Percentiles rank a stretch among this genome's conserved stretches.
Evolutionary conservation across 2,888 invertebrate species (phyloP).

Genomic region (Formica aserva): DNA sequence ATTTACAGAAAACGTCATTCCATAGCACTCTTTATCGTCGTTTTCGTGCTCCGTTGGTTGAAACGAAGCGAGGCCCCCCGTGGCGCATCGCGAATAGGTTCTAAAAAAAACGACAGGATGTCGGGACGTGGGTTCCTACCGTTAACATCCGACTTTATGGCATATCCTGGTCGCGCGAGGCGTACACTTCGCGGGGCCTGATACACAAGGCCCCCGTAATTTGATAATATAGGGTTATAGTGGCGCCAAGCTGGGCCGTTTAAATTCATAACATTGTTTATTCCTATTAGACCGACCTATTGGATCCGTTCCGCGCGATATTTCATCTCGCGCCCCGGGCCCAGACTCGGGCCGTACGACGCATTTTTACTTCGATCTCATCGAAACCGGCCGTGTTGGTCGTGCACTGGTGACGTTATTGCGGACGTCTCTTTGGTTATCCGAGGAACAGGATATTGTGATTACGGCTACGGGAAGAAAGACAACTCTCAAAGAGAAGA

Average conservation of each 20-base stretch:
- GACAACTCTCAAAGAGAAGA: background rate
- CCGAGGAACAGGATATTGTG: constrained; percentile 1
- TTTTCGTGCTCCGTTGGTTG: constrained; percentile 51
- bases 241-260: constrained; percentile 81
- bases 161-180: constrained; percentile 75
- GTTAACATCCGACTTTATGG: constrained; percentile 81
- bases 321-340: constrained; percentile 66
- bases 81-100: constrained; percentile 76
- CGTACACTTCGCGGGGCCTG: constrained; percentile 72
- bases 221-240: constrained; percentile 83
- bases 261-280: constrained; percentile 81
- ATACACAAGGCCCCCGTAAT: constrained; percentile 77
- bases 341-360: constrained; percentile 31
- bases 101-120: constrained; percentile 67
- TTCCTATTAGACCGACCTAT: constrained; percentile 78
- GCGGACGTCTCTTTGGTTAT: constrained; percentile 34
- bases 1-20: constrained; percentile 67
- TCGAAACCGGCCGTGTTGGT: constrained; percentile 18
- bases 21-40: constrained; percentile 68
- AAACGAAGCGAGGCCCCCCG: constrained; percentile 71
- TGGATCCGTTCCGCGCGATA: constrained; percentile 71
- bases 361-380: constrained; percentile 47
- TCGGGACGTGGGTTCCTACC: constrained; percentile 75
- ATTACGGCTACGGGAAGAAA: constrained; percentile 13
- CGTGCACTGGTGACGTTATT: constrained; percentile 25